Evolutionary conservation across 2,797 vertebrate species (phyloP).

Genomic region (Eidolon dupreanum): DNA sequence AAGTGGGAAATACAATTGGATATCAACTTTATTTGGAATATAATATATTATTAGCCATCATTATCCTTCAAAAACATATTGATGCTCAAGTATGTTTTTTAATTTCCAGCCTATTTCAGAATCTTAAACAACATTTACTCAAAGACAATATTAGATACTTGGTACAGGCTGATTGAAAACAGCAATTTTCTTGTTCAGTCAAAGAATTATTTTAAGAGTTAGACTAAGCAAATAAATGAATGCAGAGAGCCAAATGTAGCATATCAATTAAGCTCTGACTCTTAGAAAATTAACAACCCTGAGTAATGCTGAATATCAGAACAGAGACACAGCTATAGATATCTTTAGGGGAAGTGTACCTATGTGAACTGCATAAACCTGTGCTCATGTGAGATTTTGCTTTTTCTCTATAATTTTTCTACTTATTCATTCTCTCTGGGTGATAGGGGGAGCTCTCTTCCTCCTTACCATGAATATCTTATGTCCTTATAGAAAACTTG

Average conservation of each 20-base stretch:
- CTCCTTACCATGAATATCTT: background rate
- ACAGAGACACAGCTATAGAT: background rate
- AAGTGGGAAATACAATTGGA: background rate
- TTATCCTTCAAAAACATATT: background rate
- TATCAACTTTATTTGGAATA: background rate
- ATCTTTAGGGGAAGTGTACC: background rate
- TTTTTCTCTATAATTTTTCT: background rate
- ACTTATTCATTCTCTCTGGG: background rate
- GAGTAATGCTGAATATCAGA: background rate
- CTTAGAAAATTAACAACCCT: background rate
- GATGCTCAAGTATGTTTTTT: background rate
- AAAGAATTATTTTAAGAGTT: background rate
- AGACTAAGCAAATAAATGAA: constrained; percentile 3
- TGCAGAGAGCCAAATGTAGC: background rate
- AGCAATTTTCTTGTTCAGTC: background rate
- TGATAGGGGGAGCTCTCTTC: background rate
- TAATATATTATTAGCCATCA: background rate
- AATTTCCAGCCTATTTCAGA: background rate
- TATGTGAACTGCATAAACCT: background rate
- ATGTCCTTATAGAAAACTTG: background rate
- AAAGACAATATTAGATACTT: background rate
- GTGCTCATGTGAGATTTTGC: background rate
- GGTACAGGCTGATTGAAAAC: background rate
- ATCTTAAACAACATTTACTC: background rate
- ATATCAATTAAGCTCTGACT: background rate